Percentiles rank a stretch among this genome's conserved stretches.
Evolutionary conservation across 2,888 invertebrate species (phyloP).

Genomic region (Sminthurides aquaticus): DNA sequence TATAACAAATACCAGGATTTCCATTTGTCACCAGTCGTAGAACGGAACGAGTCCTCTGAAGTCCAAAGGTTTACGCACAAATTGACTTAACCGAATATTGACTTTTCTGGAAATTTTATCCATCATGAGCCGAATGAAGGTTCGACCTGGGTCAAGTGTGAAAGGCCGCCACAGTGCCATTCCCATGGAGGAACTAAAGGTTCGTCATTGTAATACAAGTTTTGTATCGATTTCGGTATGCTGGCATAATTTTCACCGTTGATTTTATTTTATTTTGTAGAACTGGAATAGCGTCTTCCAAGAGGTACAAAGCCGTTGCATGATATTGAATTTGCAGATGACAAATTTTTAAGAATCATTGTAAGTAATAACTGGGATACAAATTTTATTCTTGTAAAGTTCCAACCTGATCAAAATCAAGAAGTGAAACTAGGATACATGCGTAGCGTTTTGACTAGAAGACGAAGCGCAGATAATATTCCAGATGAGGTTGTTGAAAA

Average conservation of each 20-base stretch:
- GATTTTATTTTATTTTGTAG: constrained; percentile 20
- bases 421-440: constrained; percentile 21
- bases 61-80: not conserved
- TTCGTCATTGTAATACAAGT: not conserved
- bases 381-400: constrained; percentile 14
- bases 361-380: not conserved
- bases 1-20: no score
- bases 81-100: not conserved
- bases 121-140: constrained; percentile 2
- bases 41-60: not conserved
- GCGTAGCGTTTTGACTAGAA: constrained; percentile 2
- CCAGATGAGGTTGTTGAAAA: constrained; percentile 44
- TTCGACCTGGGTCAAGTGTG: not conserved
- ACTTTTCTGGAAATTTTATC: no score
- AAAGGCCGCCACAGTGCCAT: not conserved
- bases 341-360: not conserved
- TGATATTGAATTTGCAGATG: not conserved
- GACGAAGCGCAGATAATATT: constrained; percentile 22
- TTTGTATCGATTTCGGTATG: not conserved
- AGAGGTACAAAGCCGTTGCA: no score
- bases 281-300: no score
- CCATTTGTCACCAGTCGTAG: no score
- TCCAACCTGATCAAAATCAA: constrained; percentile 27
- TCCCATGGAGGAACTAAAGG: not conserved
- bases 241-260: no score